Base-by-base conservation (phyloP, 2,888 invertebrate species). In the Xestia rhomboidea region DNA sequence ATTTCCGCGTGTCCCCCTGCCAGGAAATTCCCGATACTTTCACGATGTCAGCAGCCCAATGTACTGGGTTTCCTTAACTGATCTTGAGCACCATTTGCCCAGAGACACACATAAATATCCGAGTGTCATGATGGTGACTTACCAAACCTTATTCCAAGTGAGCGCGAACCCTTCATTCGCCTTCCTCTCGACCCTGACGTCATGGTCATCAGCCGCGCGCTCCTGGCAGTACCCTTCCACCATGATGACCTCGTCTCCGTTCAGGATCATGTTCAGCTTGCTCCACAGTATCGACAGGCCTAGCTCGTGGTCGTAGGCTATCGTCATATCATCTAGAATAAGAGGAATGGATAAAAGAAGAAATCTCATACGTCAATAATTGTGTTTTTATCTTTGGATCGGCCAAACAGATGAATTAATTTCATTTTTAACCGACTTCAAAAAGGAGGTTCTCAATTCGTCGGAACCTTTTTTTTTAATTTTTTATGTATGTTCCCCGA, bases 91-190 rank as follows among this genome's bases (percentile, higher is more conserved):
- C 1, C 18, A 21, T 21, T 10, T 21, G 10, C 0, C 21, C 18
- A 60, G 30, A 60, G 4, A 62, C 57, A 57, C 27, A 18, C 21
- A 4, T 27, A 10, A 27, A 64, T 18, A 44, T 18, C 27, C 41
- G 15, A 64, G 4, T 21, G 5, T 34, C 30, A 34, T 21, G 21
- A 62, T 62, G 62, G 10, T 41, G 11, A 91, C 94, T 91, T 72
- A 97, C 98, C 98, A 98, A 54, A 98, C 97, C 91, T 97, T 97
- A 90, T 99, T 99, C 97, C 98, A 98, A 0, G 97, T 95, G 54
- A 98, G 92, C 71, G 96, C 92, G 90, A 98, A 98, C 13, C 97
- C 97, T 79, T 98, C 98, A 82, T 97, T 98, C 87, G 98, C 98
- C 67, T 97, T 97, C 83, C 99, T 97, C 93, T 98, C 98, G 8